A percentile compares a stretch with the other conserved stretches of the same genome.
These are phyloP conservation scores for Neotoma lepida DNA, from an alignment of 2,113 vertebrate genomes.

Conservation along the genomic window DNA sequence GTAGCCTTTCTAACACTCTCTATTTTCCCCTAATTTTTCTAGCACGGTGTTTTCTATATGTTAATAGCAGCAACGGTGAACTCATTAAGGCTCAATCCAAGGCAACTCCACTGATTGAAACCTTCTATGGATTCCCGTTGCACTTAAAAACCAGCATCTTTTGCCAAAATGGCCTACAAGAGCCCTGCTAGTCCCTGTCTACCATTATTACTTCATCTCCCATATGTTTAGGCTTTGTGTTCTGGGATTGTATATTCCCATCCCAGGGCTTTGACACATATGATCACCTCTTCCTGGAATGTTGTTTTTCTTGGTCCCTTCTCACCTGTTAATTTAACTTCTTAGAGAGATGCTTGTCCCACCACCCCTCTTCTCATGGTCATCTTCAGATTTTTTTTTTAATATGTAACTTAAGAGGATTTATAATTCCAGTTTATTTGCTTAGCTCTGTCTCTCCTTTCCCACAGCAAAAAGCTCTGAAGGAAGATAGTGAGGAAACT, in stretches of 20 bases:
- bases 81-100: slow-evolving; percentile 24
- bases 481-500: background rate
- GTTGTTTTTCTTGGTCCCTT: slow-evolving; percentile 5
- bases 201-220: background rate
- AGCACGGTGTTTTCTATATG: background rate
- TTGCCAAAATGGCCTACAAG: slow-evolving; percentile 19
- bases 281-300: background rate
- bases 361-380: background rate
- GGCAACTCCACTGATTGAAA: background rate
- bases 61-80: background rate
- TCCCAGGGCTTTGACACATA: background rate
- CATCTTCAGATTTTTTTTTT: slow-evolving; percentile 5
- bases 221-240: background rate
- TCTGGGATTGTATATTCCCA: background rate
- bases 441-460: background rate
- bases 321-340: background rate
- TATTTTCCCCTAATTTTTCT: background rate
- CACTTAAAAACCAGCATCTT: background rate
- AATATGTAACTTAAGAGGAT: background rate
- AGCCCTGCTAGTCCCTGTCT: background rate
- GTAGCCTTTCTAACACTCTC: slow-evolving; percentile 3
- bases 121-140: background rate
- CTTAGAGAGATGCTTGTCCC: background rate
- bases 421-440: slow-evolving; percentile 19
- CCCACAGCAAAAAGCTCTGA: background rate